A percentile compares a stretch with the other conserved stretches of the same genome.
Conservation (phyloP, 2,113 vertebrate species). For the Ictidomys tridecemlineatus region DNA sequence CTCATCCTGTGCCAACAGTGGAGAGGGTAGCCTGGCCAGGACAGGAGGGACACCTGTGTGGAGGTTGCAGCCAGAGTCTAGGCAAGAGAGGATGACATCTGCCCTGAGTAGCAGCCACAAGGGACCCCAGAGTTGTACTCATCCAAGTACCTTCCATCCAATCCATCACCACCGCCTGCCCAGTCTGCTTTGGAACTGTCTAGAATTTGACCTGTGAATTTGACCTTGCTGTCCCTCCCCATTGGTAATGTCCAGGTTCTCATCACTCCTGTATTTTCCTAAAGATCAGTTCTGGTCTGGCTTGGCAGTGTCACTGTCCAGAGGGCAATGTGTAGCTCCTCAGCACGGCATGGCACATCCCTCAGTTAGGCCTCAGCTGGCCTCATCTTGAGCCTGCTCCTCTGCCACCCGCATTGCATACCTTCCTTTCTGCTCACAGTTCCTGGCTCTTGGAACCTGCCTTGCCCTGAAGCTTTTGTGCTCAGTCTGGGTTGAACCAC, state of each 20-base stretch:
- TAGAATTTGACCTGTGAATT: not conserved
- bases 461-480: not conserved
- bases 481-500: no score
- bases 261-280: not conserved
- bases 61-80: not conserved
- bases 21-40: not conserved
- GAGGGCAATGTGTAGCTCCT: not conserved
- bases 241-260: no score
- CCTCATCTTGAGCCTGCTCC: not conserved
- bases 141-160: not conserved
- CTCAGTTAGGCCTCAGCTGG: not conserved
- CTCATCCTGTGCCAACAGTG: not conserved
- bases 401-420: accelerated
- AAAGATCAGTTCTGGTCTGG: not conserved
- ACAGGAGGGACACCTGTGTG: not conserved
- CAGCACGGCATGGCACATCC: accelerated
- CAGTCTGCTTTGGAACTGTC: not conserved
- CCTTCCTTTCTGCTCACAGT: not conserved
- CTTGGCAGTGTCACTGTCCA: not conserved
- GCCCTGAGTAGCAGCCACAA: accelerated
- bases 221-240: not conserved
- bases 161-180: not conserved
- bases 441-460: not conserved
- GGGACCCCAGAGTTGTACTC: not conserved
- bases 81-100: not conserved